Percentiles rank a stretch among this genome's conserved stretches.
Conservation (phyloP, 2,888 invertebrate species). For the Pinctada fucata region DNA sequence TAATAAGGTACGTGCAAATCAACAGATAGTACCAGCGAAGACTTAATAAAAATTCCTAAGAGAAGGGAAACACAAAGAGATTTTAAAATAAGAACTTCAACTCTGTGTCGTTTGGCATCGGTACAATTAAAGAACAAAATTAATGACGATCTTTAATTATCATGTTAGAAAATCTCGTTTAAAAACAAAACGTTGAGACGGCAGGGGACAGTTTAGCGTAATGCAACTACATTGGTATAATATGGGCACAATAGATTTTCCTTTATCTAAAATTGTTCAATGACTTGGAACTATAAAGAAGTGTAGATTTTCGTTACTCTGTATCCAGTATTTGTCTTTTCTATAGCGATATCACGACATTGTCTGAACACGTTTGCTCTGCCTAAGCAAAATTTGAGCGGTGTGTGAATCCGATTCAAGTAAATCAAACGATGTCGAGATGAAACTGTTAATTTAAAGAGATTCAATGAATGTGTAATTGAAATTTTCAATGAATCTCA, state of each 20-base stretch:
- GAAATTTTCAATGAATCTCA: not conserved
- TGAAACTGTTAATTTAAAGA: not conserved
- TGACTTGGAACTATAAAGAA: conserved; percentile 8
- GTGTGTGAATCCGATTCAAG: not conserved
- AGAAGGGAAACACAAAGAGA: too few species aligned
- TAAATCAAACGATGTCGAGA: not conserved
- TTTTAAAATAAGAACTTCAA: not conserved
- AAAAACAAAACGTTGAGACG: not conserved
- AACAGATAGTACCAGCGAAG: too few species aligned
- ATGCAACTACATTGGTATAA: too few species aligned
- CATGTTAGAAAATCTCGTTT: not conserved
- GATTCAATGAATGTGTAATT: not conserved
- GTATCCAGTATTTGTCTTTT: not conserved
- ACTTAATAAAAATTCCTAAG: too few species aligned
- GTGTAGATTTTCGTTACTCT: conserved; percentile 10
- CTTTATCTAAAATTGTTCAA: conserved; percentile 13
- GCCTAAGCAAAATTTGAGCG: not conserved
- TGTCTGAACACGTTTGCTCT: not conserved
- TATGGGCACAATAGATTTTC: not conserved
- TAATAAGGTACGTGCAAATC: too few species aligned
- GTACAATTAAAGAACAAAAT: not conserved
- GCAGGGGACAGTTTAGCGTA: not conserved
- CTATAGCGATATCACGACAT: not conserved
- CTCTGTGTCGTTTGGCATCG: not conserved
- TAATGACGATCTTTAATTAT: conserved; percentile 1